These are phyloP conservation scores for Dasyurus viverrinus DNA, from an alignment of 2,113 vertebrate genomes.

Conservation along the genomic window DNA sequence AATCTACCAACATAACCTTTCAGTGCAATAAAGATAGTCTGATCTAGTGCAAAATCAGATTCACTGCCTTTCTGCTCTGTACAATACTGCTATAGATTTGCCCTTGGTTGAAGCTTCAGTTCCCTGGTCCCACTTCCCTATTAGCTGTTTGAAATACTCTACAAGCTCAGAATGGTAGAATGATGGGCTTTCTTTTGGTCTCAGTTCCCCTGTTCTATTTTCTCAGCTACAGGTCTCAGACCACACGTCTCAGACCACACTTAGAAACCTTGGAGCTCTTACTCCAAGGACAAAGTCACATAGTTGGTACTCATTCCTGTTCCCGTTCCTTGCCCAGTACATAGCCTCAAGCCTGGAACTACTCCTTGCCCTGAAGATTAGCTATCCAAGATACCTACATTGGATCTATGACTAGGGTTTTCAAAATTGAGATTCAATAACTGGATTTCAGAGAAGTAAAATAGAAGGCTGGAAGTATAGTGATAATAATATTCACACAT, in stretches of 20 bases:
- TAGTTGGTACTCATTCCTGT: no score
- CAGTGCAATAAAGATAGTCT: no score
- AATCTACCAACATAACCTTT: no score
- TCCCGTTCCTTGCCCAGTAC: background rate
- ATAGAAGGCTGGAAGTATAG: background rate
- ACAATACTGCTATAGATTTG: no score
- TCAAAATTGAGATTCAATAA: background rate
- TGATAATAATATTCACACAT: background rate
- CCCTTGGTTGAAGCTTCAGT: no score
- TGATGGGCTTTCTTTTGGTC: no score
- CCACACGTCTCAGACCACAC: no score
- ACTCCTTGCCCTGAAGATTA: background rate
- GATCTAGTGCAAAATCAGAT: no score
- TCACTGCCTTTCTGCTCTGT: no score
- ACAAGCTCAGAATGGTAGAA: no score
- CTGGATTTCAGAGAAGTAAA: background rate
- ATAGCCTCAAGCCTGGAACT: background rate
- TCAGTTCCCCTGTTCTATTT: background rate
- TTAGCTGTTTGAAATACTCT: no score
- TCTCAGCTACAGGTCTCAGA: background rate
- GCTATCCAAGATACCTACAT: background rate
- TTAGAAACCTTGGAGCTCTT: background rate
- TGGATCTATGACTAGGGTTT: background rate
- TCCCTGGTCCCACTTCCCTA: no score
- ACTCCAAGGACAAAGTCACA: background rate